Evolutionary conservation across 2,888 invertebrate genomes (phyloP), one percentile per base, ranked within the genome.

Genomic region (Drosophila paucipuncta): DNA sequence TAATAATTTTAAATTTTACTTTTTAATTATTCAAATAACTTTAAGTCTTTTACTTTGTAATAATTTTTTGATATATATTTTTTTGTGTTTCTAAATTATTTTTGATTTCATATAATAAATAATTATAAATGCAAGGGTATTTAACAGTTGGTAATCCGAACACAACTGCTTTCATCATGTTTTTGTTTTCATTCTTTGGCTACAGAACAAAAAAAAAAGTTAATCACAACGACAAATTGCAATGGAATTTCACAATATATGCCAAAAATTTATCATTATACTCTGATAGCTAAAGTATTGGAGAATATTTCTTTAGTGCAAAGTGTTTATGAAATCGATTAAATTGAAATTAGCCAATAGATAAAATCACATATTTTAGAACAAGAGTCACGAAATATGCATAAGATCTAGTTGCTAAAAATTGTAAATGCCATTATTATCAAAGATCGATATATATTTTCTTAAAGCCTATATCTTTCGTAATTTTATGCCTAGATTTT

Each of bases 181-280:
- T 67, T 35, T 47, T 64, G n/a, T 35, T 5, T 11, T 35, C 28
- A 35, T 47, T 53, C 13, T 49, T 39, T 49, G 43, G n/a, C 50
- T 31, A 10, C 30, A 39, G 9, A 71, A 65, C 2, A 53, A 39
- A 25, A 70, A 50, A n/a, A n/a, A 73, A 63, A 25, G 1, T 39
- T 49, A 39, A 49, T 33, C 28, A 28, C 47, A 79, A 47, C 43
- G 37, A 47, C 69, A 71, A 80, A 73, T 72, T 72, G 43, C 55
- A 53, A 50, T 63, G 61, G 58, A 72, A 76, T 80, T 80, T 79
- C 77, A 67, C 76, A 80, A 79, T 43, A 53, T n/a, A 35, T 31
- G 28, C 58, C 18, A 52, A 62, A 72, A 25, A 47, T 47, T 9
- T 22, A 25, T 47, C 1, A 47, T 25, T 47, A 47, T 22, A 25